Base-by-base conservation (phyloP, 2,113 vertebrate species). In the Xyrauchen texanus region DNA sequence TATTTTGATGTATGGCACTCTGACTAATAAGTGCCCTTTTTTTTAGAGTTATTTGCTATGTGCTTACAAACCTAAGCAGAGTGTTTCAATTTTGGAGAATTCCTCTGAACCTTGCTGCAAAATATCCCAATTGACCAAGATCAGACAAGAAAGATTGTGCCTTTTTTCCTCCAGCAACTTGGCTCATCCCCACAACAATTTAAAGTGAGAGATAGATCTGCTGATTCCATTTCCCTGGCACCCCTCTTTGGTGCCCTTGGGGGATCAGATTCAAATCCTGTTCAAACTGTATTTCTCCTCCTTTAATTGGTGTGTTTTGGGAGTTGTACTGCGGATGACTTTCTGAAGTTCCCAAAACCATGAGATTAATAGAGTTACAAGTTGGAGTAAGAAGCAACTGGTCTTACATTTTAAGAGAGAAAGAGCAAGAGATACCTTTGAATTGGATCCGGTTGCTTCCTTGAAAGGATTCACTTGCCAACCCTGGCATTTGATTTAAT, bases 401-500 rank as follows among this genome's bases (percentile, higher is more conserved):
- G 45, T 12, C 9, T 68, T 44, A 58, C 11, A 47, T 16, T 49
- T 45, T 2, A 34, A n/a, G 11, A n/a, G 11, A 12, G 49, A 63
- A 46, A 11, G 8, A 13, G 53, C 4, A 12, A 13, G 4, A 55
- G 13, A n/a, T 74, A n/a, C 16, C 57, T 74, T 74, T 74, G 58
- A 45, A 51, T 62, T 16, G 13, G 45, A 78, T 77, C 46, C 9
- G 61, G 81, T 66, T 82, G 85, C n/a, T 57, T 70, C 80, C 80
- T 76, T 81, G 65, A 73, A 82, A 72, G 53, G 71, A 85, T 90
- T 88, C 67, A 77, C 76, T 83, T 75, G 21, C 21, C 58, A 13
- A 45, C 76, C 69, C 84, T 83, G 85, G 86, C 86, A 69, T 73
- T 84, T 83, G 87, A 87, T 69, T 86, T 64, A 81, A 85, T 85